phyloP scores from a whole-genome alignment of 2,888 invertebrate genomes.

The Parasteatoda lunata region DNA sequence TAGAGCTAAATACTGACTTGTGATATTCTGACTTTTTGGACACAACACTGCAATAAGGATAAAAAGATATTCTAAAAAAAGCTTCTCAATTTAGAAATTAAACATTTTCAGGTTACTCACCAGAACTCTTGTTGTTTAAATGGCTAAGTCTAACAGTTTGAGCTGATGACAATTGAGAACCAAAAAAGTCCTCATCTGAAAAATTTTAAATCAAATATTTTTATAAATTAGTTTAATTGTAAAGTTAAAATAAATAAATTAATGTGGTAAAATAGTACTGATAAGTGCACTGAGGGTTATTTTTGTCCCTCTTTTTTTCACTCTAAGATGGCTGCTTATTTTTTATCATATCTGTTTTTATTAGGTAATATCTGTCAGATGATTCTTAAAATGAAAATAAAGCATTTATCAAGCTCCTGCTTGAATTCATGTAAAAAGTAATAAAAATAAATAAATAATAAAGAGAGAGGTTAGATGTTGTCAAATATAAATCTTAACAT shows the following conservation, averaged over 20 bases:
- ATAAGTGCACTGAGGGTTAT: too few relatives aligned
- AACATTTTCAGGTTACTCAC: constrained; percentile 8
- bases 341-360: too few relatives aligned
- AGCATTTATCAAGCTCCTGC: too few relatives aligned
- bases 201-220: neutral
- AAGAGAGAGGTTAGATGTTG: too few relatives aligned
- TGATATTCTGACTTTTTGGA: constrained; percentile 56
- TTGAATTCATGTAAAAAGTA: too few relatives aligned
- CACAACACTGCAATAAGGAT: constrained; percentile 27
- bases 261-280: too few relatives aligned
- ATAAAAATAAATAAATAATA: too few relatives aligned
- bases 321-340: too few relatives aligned
- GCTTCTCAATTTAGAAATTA: neutral
- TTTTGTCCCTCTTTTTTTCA: too few relatives aligned
- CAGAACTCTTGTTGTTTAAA: constrained; percentile 59
- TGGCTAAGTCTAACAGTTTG: constrained; percentile 36
- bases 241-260: neutral
- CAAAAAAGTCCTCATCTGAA: constrained; percentile 36
- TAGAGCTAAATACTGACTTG: constrained; percentile 56
- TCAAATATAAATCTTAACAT: too few relatives aligned
- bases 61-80: neutral
- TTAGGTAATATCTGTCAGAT: too few relatives aligned
- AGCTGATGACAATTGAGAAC: constrained; percentile 4
- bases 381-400: too few relatives aligned
- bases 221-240: neutral